phyloP scores from a whole-genome alignment of 2,113 vertebrate genomes.

The Phalacrocorax brasilianus region DNA sequence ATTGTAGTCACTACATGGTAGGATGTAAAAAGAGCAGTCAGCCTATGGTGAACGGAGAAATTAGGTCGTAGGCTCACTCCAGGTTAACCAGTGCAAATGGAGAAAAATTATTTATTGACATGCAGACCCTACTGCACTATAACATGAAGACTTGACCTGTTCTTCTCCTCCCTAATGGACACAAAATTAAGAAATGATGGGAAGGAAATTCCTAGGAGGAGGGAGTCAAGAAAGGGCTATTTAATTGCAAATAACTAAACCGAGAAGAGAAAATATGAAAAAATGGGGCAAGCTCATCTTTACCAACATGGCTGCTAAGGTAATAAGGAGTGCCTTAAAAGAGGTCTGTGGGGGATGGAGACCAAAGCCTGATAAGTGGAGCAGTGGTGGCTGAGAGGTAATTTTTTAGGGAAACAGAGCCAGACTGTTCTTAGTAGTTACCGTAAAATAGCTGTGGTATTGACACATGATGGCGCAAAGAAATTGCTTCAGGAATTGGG shows the following conservation, averaged over 20 bases:
- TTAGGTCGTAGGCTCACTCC: not conserved
- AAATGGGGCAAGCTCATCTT: not conserved
- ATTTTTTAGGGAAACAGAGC: not conserved
- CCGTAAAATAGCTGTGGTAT: not conserved
- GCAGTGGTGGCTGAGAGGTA: not conserved
- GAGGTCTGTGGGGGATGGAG: not conserved
- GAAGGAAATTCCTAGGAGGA: not conserved
- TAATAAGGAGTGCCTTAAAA: too few species aligned
- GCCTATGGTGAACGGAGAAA: not conserved
- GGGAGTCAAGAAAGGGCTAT: not conserved
- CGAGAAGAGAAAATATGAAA: not conserved
- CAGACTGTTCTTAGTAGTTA: not conserved
- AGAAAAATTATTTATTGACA: not conserved
- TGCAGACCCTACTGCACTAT: rapidly evolving
- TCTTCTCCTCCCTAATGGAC: not conserved
- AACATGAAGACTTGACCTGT: not conserved
- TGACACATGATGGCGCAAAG: not conserved
- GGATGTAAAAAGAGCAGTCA: not conserved
- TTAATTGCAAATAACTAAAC: not conserved
- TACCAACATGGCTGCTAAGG: not conserved
- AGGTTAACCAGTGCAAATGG: not conserved
- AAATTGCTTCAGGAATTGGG: not conserved
- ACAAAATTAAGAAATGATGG: not conserved
- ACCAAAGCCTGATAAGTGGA: not conserved
- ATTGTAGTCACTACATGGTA: not conserved